phyloP scores from a whole-genome alignment of 2,797 vertebrate genomes.

The Anas georgica region DNA sequence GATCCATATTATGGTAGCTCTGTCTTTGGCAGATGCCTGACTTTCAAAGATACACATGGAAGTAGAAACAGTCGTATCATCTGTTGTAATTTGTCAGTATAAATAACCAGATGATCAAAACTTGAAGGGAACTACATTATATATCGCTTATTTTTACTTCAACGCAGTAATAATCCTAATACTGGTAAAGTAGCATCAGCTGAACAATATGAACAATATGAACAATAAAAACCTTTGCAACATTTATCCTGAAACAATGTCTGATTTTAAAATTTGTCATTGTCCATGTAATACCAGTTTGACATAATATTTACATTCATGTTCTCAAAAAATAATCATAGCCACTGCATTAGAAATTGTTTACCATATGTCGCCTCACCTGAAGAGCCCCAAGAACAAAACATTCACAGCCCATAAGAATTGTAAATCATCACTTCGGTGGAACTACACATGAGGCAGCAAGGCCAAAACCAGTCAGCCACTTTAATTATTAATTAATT shows the following conservation, averaged over 20 bases:
- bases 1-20: background rate
- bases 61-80: background rate
- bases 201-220: background rate
- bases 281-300: background rate
- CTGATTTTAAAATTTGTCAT: background rate
- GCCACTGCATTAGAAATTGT: conserved; percentile 47
- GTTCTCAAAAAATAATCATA: conserved; percentile 25
- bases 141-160: background rate
- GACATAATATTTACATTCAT: background rate
- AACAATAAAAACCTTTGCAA: background rate
- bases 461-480: background rate
- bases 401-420: background rate
- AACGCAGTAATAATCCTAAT: background rate
- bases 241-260: background rate
- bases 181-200: background rate
- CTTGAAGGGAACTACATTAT: background rate
- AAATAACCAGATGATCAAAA: background rate
- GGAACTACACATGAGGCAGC: background rate
- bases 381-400: conserved; percentile 38
- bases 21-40: background rate
- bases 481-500: conserved; percentile 34
- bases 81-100: background rate
- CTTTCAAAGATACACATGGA: background rate
- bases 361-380: background rate
- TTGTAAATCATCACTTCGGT: conserved; percentile 54